Evolutionary conservation across 2,797 vertebrate genomes (phyloP).

Genomic region (Cirrhinus molitorella): DNA sequence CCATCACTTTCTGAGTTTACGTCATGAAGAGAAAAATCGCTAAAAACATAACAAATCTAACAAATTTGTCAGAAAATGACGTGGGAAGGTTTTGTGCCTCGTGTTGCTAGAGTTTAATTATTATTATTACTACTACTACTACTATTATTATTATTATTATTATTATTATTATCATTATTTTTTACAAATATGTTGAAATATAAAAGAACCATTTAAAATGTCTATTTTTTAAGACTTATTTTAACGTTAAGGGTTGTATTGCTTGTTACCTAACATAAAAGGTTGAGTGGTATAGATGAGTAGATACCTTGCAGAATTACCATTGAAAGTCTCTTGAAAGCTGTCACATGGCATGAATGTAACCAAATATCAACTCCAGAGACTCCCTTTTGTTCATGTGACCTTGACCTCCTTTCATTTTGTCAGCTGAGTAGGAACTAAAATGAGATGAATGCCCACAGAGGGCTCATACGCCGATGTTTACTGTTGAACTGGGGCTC

Average conservation of each 20-base stretch:
- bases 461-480: not conserved
- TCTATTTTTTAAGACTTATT: not conserved
- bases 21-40: not conserved
- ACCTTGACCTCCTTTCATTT: conserved; percentile 3
- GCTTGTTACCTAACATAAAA: not conserved
- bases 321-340: not conserved
- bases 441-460: conserved; percentile 12
- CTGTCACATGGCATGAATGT: conserved; percentile 14
- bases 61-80: not conserved
- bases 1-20: not conserved
- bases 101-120: not conserved
- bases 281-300: not conserved
- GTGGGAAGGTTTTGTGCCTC: not conserved
- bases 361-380: conserved; percentile 24
- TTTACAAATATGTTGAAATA: not conserved
- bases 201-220: not conserved
- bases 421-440: conserved; percentile 9
- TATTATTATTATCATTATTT: too few relatives aligned
- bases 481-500: not conserved
- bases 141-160: not conserved
- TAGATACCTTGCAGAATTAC: not conserved
- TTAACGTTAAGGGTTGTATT: not conserved
- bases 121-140: not conserved
- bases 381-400: conserved; percentile 13
- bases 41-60: not conserved